Evolutionary conservation across 2,888 invertebrate genomes (phyloP).

Genomic region (Camptogramma bilineatum): DNA sequence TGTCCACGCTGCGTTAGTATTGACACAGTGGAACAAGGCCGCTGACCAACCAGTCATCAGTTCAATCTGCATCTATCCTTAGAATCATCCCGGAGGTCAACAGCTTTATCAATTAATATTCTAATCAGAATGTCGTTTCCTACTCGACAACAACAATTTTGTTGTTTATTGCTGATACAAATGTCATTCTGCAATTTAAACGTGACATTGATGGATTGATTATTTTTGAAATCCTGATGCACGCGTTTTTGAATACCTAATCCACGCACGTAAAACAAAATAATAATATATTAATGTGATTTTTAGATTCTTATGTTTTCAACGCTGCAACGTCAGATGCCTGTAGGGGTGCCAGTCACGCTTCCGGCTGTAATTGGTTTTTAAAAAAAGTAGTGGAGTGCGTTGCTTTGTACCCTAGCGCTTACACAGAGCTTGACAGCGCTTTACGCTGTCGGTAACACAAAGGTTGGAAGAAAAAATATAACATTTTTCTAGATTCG

Average conservation of each 20-base stretch:
- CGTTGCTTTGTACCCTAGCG: background rate
- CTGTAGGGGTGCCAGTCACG: background rate
- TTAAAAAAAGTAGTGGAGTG: background rate
- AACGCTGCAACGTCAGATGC: background rate
- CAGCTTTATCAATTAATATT: conserved; percentile 52
- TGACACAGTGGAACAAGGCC: conserved; percentile 3
- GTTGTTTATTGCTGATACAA: conserved; percentile 28
- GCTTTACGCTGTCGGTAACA: no score
- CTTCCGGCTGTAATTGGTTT: background rate
- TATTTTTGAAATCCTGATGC: conserved; percentile 1
- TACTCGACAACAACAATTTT: conserved; percentile 40
- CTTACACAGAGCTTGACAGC: no score
- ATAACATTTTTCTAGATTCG: no score
- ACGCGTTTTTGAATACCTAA: conserved; percentile 3
- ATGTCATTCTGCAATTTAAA: conserved; percentile 29
- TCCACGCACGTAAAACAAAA: background rate
- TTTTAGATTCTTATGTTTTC: background rate
- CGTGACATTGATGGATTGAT: conserved; percentile 15
- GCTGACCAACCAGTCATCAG: conserved; percentile 12
- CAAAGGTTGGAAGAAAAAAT: no score
- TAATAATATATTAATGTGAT: background rate
- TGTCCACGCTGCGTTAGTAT: background rate
- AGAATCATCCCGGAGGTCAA: conserved; percentile 49
- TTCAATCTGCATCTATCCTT: conserved; percentile 37
- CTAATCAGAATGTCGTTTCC: conserved; percentile 52